Evolutionary conservation across 2,888 invertebrate species (phyloP), one percentile per base, ranked within the genome.

Genomic region (Apamea monoglypha): DNA sequence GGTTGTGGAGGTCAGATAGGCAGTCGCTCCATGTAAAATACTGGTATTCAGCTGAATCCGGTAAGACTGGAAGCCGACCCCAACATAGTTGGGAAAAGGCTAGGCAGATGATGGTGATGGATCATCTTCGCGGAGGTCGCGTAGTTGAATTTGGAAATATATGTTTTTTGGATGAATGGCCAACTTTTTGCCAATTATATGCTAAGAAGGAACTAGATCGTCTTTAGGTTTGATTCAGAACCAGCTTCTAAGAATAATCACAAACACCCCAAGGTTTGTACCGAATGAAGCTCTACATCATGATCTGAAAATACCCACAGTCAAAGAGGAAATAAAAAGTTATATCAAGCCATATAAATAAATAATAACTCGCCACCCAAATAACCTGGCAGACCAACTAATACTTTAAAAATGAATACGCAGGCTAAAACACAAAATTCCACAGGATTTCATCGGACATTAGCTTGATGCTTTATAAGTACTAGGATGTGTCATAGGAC

Each of bases 101-200:
- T n/a, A n/a, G n/a, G n/a, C n/a, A n/a, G n/a, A n/a, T n/a, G n/a
- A n/a, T n/a, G n/a, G n/a, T n/a, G n/a, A 44, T 64, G 53, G 72
- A 71, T 84, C 83, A 85, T 76, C 68, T 69, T 69, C 7, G 29
- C 7, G 61, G 29, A 32, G 8, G 29, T 61, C 61, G 29, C 29
- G 16, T 61, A 29, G 29, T 8, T 32, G 61, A 61, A 61, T 61
- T 61, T 61, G 61, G 18, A 3, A 63, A 18, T 29, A 18, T n/a
- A n/a, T 25, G 12, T 56, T 25, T 29, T 0, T 61, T 32, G 18
- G 29, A 63, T 32, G 4, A 0, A 18, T 29, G 16, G 61, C 8
- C 29, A 18, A 18, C 7, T 32, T 63, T 63, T 63, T 63, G 29
- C 18, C 29, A 32, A 18, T 8, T 18, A 63, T 63, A 7, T 2